These are phyloP conservation scores for Nasonia longicornis DNA, from an alignment of 1,140 invertebrate genomes.

Conservation along the genomic window DNA sequence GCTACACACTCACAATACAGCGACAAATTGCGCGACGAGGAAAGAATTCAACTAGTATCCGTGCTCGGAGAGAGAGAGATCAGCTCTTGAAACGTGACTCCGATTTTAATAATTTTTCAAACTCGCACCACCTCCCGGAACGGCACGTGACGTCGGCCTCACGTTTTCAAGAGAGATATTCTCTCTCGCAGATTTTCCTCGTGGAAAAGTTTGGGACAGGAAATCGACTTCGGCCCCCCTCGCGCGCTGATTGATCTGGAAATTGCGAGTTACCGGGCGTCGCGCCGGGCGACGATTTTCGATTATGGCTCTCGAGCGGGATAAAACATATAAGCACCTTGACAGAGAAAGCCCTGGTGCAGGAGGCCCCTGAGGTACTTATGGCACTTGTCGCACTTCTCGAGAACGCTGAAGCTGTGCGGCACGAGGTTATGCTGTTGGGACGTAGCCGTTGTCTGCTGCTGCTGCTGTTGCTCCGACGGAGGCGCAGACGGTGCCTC, in stretches of 20 bases:
- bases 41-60: background rate
- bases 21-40: background rate
- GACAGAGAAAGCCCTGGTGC: slow-evolving; percentile 81
- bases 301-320: slow-evolving; percentile 12
- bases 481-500: slow-evolving; percentile 36
- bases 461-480: background rate
- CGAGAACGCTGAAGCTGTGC: slow-evolving; percentile 78
- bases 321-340: slow-evolving; percentile 68
- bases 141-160: background rate
- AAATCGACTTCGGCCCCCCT: background rate
- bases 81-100: background rate
- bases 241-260: slow-evolving; percentile 31
- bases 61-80: background rate
- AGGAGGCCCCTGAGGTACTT: slow-evolving; percentile 80
- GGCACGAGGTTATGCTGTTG: slow-evolving; percentile 71
- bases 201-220: background rate
- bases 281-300: slow-evolving; percentile 16
- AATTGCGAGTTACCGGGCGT: slow-evolving; percentile 37
- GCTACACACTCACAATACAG: background rate
- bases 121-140: background rate
- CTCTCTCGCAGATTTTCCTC: background rate
- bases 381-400: slow-evolving; percentile 82
- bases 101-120: background rate
- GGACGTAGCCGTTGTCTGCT: background rate
- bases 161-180: background rate